Conservation (phyloP, 2,888 invertebrate genomes). For the Parasteatoda lunata region DNA sequence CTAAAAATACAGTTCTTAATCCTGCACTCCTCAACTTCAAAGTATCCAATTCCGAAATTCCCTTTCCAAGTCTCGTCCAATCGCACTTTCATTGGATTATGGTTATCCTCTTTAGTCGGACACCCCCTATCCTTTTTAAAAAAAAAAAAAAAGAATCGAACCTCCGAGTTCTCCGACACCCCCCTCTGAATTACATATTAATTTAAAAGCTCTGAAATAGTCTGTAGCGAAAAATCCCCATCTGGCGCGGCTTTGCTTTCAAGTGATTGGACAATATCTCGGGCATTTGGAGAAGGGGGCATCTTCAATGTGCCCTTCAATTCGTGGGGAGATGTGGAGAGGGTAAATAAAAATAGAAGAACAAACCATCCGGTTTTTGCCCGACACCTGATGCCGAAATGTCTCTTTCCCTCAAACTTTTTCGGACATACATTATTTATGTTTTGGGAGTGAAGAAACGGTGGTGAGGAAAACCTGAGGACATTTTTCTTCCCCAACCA, state of each 20-base stretch:
- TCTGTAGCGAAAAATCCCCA: constrained; percentile 2
- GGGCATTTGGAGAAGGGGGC: not conserved
- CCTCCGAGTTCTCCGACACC: not conserved
- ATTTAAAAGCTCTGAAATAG: constrained; percentile 12
- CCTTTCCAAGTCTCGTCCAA: not conserved
- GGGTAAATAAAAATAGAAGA: not conserved
- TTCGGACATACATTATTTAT: constrained; percentile 5
- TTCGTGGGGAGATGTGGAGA: not conserved
- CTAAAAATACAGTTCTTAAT: not conserved
- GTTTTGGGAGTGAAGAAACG: not conserved
- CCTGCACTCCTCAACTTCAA: not conserved
- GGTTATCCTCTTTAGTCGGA: not conserved
- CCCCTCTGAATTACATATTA: constrained; percentile 11
- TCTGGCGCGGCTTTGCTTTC: constrained; percentile 25
- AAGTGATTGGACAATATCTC: constrained; percentile 24
- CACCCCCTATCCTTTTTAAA: not conserved
- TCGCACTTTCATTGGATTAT: constrained; percentile 28
- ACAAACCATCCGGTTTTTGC: not conserved
- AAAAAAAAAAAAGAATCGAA: not conserved
- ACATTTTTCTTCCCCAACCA: too few species aligned
- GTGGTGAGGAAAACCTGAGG: too few species aligned
- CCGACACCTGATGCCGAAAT: not conserved
- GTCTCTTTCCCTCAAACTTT: not conserved
- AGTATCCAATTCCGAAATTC: not conserved
- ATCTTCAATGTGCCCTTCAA: not conserved